Evolutionary conservation across 2,797 vertebrate genomes (phyloP).

Genomic region (Tiaroga cobitis): DNA sequence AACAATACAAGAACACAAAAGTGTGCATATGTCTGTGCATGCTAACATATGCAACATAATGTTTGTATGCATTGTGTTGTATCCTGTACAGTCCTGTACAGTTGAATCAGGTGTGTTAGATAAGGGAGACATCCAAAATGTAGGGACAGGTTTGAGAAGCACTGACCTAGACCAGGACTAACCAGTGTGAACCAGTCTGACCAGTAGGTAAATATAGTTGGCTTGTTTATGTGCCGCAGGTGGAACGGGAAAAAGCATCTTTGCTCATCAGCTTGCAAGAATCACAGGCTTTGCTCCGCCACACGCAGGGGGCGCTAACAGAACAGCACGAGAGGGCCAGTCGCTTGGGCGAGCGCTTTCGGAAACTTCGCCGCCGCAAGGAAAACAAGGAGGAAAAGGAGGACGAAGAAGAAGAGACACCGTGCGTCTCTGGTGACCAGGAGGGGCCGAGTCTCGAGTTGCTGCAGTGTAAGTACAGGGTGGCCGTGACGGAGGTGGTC

Average conservation of each 20-base stretch:
- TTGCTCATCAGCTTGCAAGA: conserved; percentile 89
- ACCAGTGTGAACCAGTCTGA: background rate
- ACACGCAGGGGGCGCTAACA: conserved; percentile 89
- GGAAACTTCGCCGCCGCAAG: conserved; percentile 78
- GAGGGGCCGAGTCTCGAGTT: conserved; percentile 91
- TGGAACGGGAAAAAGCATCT: conserved; percentile 89
- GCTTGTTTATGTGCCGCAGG: conserved; percentile 72
- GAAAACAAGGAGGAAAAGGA: conserved; percentile 73
- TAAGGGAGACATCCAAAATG: background rate
- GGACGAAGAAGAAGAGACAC: conserved; percentile 34
- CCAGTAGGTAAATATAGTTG: background rate
- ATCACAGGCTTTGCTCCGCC: conserved; percentile 90
- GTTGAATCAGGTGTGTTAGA: background rate
- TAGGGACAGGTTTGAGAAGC: background rate
- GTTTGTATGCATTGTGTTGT: too few species aligned
- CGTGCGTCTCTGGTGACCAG: conserved; percentile 49
- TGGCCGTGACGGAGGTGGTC: conserved; percentile 94
- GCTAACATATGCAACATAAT: too few species aligned
- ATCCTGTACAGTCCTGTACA: too few species aligned
- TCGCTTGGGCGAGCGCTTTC: conserved; percentile 85
- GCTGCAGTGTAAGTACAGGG: conserved; percentile 93
- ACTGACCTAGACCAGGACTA: background rate
- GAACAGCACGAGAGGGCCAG: conserved; percentile 89
- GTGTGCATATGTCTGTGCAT: too few species aligned
- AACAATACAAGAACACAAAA: too few species aligned